Percentiles rank a stretch among this genome's conserved stretches.
Evolutionary conservation across 2,113 vertebrate genomes (phyloP).

Genomic region (Chroicocephalus ridibundus): DNA sequence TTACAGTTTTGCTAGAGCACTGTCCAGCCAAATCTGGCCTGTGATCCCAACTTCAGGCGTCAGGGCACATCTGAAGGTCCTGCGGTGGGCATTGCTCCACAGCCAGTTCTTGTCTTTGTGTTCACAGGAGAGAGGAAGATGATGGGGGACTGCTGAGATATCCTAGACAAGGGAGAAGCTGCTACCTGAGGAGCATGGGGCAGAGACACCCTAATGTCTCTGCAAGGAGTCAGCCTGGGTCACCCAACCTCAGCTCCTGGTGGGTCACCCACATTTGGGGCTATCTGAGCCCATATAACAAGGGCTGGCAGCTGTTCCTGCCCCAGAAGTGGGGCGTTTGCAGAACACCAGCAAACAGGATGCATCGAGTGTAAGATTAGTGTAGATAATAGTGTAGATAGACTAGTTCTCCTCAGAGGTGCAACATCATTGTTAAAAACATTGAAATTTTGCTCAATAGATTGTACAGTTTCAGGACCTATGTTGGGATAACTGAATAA

Average conservation of each 20-base stretch:
- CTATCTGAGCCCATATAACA: neutral
- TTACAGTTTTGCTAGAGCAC: neutral
- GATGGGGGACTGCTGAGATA: neutral
- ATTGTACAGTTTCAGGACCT: neutral
- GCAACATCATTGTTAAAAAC: neutral
- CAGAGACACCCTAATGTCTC: neutral
- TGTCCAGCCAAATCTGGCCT: neutral
- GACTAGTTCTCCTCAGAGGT: neutral
- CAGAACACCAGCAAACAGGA: neutral
- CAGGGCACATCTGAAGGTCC: neutral
- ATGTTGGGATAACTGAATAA: neutral
- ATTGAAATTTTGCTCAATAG: neutral
- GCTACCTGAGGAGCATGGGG: rapidly evolving
- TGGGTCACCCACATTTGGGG: neutral
- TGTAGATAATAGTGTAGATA: neutral
- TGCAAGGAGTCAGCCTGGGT: neutral
- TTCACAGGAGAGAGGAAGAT: neutral
- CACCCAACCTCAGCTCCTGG: neutral
- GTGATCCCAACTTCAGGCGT: neutral
- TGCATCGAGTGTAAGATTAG: neutral
- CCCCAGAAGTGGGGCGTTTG: neutral
- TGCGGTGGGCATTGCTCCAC: neutral
- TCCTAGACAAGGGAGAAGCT: neutral
- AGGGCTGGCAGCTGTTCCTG: neutral
- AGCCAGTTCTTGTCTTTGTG: neutral